Percentiles rank a stretch among this genome's conserved stretches.
Conservation (phyloP, 2,888 invertebrate genomes). For the Eupelmus urozonus region DNA sequence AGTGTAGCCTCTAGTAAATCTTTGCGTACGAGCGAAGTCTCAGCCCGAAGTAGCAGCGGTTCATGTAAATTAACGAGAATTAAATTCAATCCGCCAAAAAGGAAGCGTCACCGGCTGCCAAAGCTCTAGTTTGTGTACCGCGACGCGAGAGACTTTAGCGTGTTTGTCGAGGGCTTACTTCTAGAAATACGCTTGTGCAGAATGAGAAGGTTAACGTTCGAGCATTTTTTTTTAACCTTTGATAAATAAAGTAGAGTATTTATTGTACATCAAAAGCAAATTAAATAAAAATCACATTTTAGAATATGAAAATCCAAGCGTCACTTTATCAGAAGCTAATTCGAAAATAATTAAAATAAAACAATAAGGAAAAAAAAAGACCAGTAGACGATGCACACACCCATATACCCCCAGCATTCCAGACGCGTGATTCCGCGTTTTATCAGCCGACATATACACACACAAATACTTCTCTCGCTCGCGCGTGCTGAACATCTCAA, state of each 20-base stretch:
- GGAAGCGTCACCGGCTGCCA: background rate
- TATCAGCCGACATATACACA: background rate
- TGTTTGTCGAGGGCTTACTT: too few relatives aligned
- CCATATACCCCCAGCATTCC: background rate
- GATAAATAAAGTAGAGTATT: too few relatives aligned
- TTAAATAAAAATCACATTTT: background rate
- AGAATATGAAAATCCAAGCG: too few relatives aligned
- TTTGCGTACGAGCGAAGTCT: too few relatives aligned
- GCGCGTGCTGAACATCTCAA: background rate
- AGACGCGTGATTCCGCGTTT: slow-evolving; percentile 15
- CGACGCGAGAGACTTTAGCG: too few relatives aligned
- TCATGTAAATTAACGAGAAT: slow-evolving; percentile 19
- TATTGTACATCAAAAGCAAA: background rate
- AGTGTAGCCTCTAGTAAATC: too few relatives aligned
- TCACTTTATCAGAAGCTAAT: too few relatives aligned
- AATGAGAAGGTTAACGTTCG: background rate
- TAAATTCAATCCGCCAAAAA: slow-evolving; percentile 17
- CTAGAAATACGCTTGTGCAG: too few relatives aligned
- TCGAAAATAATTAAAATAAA: too few relatives aligned
- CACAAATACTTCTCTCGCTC: background rate
- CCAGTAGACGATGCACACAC: background rate
- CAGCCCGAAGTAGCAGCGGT: too few relatives aligned
- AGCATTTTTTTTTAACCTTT: background rate
- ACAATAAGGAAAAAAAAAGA: background rate
- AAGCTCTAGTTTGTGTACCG: too few relatives aligned